Evolutionary conservation across 2,888 invertebrate genomes (phyloP), one percentile per base, ranked within the genome.

Genomic region (Andrena trimmerana): DNA sequence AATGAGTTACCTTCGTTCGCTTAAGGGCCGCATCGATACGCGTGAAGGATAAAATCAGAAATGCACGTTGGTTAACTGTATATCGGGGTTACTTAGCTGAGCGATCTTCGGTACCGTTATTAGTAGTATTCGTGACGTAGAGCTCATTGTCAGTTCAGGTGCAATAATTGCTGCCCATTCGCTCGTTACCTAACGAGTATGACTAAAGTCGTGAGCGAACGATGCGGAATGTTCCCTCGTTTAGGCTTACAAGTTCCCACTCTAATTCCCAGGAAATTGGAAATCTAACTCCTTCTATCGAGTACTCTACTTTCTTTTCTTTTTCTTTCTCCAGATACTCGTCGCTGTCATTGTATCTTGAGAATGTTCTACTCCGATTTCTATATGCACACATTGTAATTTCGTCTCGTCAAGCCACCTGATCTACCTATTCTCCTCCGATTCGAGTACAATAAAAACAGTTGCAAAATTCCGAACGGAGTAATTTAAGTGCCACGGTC

Each of bases 131-230:
- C 27, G 5, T 84, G 72, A 78, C 73, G 62, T 72, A 73, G 27
- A 33, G 68, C 63, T 72, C 68, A 77, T 82, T 77, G 69, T 62
- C 48, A 8, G 24, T 27, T 10, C 20, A 27, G 8, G 29, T 27
- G 59, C 42, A 78, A 72, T 80, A 81, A 76, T 72, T 72, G 59
- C 66, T 33, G 60, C 13, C 52, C 31, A n/a, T 70, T 60, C 62
- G 65, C 52, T 52, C 54, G 52, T 6, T 10, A 27, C 68, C 70
- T 82, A 84, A 84, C 63, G 79, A 74, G 66, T 74, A 68, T 36
- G 67, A 73, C 77, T 62, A 27, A 67, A 68, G 59, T 71, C 50
- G 66, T 29, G 54, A 73, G 36, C 27, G 20, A 79, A 48, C 54
- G 27, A 57, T 48, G 60, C 10, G 60, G 57, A 48, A 50, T 42